Percentiles rank a stretch among this genome's conserved stretches.
phyloP scores from a whole-genome alignment of 2,113 vertebrate genomes.

The Gnathonemus longibarbis region DNA sequence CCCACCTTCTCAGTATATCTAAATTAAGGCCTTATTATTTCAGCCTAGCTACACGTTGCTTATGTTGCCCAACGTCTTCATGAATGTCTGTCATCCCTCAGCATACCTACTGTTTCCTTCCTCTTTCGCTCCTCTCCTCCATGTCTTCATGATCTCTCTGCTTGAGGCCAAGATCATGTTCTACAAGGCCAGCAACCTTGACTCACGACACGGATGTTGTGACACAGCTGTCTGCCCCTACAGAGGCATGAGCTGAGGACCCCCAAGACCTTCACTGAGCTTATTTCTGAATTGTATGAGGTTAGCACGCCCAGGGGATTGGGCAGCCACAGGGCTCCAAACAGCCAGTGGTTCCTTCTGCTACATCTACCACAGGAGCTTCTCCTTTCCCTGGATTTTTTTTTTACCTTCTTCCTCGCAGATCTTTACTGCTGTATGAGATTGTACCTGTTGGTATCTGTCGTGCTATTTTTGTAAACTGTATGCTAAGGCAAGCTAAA shows the following conservation, averaged over 20 bases:
- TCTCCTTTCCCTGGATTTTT: not conserved
- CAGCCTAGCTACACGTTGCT: not conserved
- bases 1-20: not conserved
- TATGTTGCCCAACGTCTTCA: not conserved
- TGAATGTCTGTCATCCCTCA: not conserved
- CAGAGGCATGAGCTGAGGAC: not conserved
- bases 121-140: not conserved
- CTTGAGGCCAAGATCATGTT: not conserved
- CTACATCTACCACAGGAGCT: not conserved
- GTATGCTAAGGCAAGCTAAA: not conserved
- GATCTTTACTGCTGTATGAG: not conserved
- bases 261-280: not conserved
- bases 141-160: not conserved
- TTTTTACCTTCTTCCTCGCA: not conserved
- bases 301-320: not conserved
- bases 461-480: not conserved
- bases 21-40: not conserved
- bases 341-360: not conserved
- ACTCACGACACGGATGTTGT: not conserved
- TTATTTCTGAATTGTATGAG: not conserved
- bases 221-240: not conserved
- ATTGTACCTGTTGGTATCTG: not conserved
- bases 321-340: not conserved
- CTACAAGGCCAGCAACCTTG: not conserved
- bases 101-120: not conserved